Base-by-base conservation (phyloP, 2,888 invertebrate genomes). In the Phania funesta region DNA sequence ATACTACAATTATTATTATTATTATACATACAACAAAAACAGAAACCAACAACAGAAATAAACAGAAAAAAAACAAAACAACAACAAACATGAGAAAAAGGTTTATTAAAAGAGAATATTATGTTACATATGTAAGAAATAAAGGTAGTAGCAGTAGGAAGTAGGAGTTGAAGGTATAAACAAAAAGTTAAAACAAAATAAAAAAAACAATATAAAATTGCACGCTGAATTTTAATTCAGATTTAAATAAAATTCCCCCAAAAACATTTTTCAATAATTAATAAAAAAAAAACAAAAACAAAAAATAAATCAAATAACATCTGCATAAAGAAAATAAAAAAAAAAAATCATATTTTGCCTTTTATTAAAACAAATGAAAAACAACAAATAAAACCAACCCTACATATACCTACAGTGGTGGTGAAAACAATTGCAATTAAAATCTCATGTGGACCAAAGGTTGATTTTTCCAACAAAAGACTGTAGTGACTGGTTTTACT, bases 221-320 rank as follows among this genome's bases (percentile, higher is more conserved):
- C 82, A 82, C 82, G 74, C 82, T 82, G 82, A 74, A 82, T 60
- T 71, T 64, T 64, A n/a, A 71, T 82, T 82, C 82, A 82, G 82
- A 78, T 52, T 60, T 46, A 79, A 65, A 79, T 41, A 71, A 50
- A 74, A 73, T 6, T 54, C 38, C 46, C 62, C 26, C 22, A 54
- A 38, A 32, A 70, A 76, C 71, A 35, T 78, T 82, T 82, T 78
- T 78, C 70, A 82, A 74, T 74, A 78, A 75, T 78, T 65, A 58
- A 52, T 41, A 73, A 58, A 80, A 32, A 56, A 41, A 54, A 70
- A 54, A 38, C 35, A 60, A 44, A 26, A 35, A 50, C 50, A 58
- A 50, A 13, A 62, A 11, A 60, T 44, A 38, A 67, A 56, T 41
- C 4, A 54, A 54, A 56, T 7, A 29, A 22, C 56, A 9, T 38